Percentiles rank a stretch among this genome's conserved stretches.
phyloP scores from a whole-genome alignment of 1,140 invertebrate species.

The Mamestra configurata region DNA sequence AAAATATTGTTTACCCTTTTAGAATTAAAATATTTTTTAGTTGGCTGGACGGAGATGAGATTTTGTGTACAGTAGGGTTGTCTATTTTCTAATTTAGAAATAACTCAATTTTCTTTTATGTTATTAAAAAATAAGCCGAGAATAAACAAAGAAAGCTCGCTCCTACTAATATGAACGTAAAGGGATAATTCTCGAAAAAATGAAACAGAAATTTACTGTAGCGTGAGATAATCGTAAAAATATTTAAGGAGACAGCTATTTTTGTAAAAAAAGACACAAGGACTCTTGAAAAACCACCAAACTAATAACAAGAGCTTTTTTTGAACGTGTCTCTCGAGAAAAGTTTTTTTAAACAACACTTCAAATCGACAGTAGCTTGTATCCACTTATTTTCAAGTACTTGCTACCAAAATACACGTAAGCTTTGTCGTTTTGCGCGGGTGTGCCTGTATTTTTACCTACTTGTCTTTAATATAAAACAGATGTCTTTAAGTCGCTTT shows the following conservation, averaged over 20 bases:
- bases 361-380: neutral
- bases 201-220: neutral
- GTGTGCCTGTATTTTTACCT: conserved; percentile 17
- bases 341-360: conserved; percentile 10
- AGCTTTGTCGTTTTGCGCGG: conserved; percentile 7
- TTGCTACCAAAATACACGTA: neutral
- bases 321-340: neutral
- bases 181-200: neutral
- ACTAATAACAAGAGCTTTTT: neutral
- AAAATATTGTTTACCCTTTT: conserved; percentile 13
- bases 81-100: conserved; percentile 10
- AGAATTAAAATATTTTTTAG: conserved; percentile 27
- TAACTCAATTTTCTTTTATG: conserved; percentile 30
- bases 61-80: conserved; percentile 4
- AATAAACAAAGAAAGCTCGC: conserved; percentile 27
- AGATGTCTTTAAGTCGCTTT: neutral
- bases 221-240: conserved; percentile 2
- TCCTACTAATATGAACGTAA: neutral
- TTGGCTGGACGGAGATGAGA: neutral
- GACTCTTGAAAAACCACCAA: neutral
- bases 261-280: neutral
- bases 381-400: conserved; percentile 10
- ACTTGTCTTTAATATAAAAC: conserved; percentile 15
- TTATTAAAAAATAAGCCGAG: conserved; percentile 19
- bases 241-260: neutral